phyloP scores from a whole-genome alignment of 2,113 vertebrate species.

The Ictalurus furcatus region DNA sequence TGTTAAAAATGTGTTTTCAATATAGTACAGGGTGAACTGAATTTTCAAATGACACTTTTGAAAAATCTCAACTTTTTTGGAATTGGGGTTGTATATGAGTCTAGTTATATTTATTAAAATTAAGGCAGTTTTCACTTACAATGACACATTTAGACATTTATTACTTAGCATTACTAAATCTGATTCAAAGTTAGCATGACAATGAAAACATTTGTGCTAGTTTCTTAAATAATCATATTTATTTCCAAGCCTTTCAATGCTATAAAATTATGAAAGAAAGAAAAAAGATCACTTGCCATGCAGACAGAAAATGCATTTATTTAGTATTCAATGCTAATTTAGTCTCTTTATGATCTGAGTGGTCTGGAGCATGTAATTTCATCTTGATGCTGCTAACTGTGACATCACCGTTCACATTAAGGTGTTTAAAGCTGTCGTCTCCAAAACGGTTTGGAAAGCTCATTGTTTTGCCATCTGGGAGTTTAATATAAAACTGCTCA shows the following conservation, averaged over 20 bases:
- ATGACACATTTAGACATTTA: neutral
- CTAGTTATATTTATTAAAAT: neutral
- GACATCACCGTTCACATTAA: slow-evolving; percentile 61
- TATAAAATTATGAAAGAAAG: neutral
- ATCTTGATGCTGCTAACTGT: slow-evolving; percentile 67
- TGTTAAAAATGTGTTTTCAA: too few relatives aligned
- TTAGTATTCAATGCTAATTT: neutral
- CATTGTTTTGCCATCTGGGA: slow-evolving; percentile 66
- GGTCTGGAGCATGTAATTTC: slow-evolving; percentile 55
- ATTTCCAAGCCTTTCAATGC: neutral
- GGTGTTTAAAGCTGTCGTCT: slow-evolving; percentile 67
- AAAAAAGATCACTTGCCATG: neutral
- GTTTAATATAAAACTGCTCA: slow-evolving; percentile 69
- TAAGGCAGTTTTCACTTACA: neutral
- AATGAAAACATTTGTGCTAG: neutral
- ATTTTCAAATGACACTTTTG: too few relatives aligned
- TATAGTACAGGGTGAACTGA: too few relatives aligned
- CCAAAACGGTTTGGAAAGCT: slow-evolving; percentile 73
- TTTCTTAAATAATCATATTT: neutral
- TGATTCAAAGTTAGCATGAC: neutral
- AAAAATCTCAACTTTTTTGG: too few relatives aligned
- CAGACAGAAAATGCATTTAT: neutral
- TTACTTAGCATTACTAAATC: neutral
- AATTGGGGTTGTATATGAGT: too few relatives aligned
- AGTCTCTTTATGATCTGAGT: neutral